A percentile compares a stretch with the other conserved stretches of the same genome.
phyloP scores from a whole-genome alignment of 1,140 invertebrate genomes.

The Tetramorium parvispinum region DNA sequence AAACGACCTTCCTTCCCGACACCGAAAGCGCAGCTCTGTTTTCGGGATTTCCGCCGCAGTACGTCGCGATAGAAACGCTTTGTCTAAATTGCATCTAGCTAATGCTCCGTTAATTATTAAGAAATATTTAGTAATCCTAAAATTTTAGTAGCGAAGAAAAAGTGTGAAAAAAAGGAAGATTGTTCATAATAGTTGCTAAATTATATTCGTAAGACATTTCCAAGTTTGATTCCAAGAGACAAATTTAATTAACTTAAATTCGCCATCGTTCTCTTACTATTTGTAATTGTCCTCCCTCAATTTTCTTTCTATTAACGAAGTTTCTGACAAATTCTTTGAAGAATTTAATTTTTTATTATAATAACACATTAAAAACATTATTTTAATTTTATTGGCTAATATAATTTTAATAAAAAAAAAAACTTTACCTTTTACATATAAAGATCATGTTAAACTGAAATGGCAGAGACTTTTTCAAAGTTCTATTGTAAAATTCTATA shows the following conservation, averaged over 20 bases:
- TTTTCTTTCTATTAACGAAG: neutral
- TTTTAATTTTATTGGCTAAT: neutral
- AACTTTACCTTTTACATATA: neutral
- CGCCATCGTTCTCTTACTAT: neutral
- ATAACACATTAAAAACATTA: neutral
- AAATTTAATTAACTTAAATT: constrained; percentile 42
- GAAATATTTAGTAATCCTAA: neutral
- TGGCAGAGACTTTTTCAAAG: neutral
- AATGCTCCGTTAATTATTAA: constrained; percentile 38
- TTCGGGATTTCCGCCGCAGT: constrained; percentile 53
- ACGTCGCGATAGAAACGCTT: constrained; percentile 15
- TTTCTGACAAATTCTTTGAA: neutral
- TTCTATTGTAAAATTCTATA: constrained; percentile 27
- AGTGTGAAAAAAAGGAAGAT: constrained; percentile 43
- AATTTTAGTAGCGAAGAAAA: neutral
- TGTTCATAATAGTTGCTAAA: constrained; percentile 57
- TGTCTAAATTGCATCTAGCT: constrained; percentile 20
- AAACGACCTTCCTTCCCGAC: constrained; percentile 52
- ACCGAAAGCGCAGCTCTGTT: constrained; percentile 55
- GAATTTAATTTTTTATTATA: neutral
- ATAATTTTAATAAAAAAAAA: neutral
- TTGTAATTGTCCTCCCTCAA: neutral
- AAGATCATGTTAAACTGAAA: neutral
- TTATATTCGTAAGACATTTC: constrained; percentile 49
- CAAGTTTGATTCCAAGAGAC: constrained; percentile 26